A percentile compares a stretch with the other conserved stretches of the same genome.
phyloP scores from a whole-genome alignment of 2,888 invertebrate species.

The Hipparchia semele region DNA sequence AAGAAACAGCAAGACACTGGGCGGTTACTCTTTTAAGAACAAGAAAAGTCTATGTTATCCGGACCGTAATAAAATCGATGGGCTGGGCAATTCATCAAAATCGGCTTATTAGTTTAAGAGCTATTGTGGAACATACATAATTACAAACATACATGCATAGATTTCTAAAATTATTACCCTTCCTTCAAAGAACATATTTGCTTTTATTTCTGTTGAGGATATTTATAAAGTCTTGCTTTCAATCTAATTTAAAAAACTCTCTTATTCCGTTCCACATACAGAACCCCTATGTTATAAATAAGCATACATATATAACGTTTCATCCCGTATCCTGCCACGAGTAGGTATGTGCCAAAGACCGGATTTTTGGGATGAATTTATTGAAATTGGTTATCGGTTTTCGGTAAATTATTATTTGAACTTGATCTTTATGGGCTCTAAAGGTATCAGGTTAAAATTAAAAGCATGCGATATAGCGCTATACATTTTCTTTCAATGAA shows the following conservation, averaged over 20 bases:
- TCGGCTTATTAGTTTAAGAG: too few species aligned
- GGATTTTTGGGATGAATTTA: constrained; percentile 42
- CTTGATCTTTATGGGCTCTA: constrained; percentile 32
- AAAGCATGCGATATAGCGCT: constrained; percentile 18
- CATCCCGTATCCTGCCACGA: constrained; percentile 17
- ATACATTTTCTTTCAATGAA: not conserved
- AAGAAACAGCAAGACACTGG: too few species aligned
- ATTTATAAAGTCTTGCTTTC: not conserved
- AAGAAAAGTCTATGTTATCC: too few species aligned
- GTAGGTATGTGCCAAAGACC: constrained; percentile 30
- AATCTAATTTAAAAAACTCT: not conserved
- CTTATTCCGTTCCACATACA: not conserved
- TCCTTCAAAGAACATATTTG: too few species aligned
- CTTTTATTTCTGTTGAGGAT: too few species aligned
- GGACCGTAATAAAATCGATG: too few species aligned
- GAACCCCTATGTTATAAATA: constrained; percentile 8
- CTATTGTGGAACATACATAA: too few species aligned
- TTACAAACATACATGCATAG: too few species aligned
- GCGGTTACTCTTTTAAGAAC: too few species aligned
- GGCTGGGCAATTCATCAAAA: too few species aligned
- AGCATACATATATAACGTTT: constrained; percentile 17
- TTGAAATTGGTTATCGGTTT: constrained; percentile 40
- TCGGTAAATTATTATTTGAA: constrained; percentile 36
- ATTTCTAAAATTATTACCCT: too few species aligned
- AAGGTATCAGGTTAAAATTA: constrained; percentile 28